Base-by-base conservation (phyloP, 2,888 invertebrate genomes). In the Zaprionus lineosus region DNA sequence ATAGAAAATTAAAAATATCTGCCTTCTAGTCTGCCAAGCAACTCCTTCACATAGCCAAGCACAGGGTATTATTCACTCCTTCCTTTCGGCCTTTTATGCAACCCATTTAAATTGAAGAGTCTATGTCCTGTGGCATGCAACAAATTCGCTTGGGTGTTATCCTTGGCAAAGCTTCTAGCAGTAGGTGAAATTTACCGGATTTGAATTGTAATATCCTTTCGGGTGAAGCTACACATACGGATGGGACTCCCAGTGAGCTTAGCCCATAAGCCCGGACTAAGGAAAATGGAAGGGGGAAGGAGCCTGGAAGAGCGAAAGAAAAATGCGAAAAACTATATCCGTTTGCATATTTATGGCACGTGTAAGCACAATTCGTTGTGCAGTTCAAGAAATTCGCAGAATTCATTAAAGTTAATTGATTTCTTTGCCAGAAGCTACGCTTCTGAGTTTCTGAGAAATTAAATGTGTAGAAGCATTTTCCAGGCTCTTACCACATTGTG, bases 381-480 rank as follows among this genome's bases (percentile, higher is more conserved):
- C 56, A 19, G n/a, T n/a, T n/a, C 36, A 58, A 65, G 57, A 51
- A 52, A 57, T 62, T 68, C 65, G 56, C 55, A 58, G 77, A 84
- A 81, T 84, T 78, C 70, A 81, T 84, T 78, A 59, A 74, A 76
- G 77, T 73, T 78, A 84, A 81, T 78, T 78, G 84, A 84, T 74
- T 78, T 76, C 66, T 61, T 44, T 56, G 58, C 71, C 62, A 53
- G 56, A 14, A 66, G 70, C 77, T 57, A 41, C 59, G 61, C 65
- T 69, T 74, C 74, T 73, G 77, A 65, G 47, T 21, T 62, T 52
- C 52, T 58, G 43, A 46, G 47, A 64, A 53, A 43, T 12, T 36
- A 43, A 47, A 18, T 47, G 12, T 5, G 34, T 44, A 5, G 11
- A 40, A 11, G 15, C 24, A 28, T 64, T 41, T 36, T 64, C 18